Evolutionary conservation across 2,888 invertebrate genomes (phyloP), one percentile per base, ranked within the genome.

Genomic region (Alloscopus bannaensis): DNA sequence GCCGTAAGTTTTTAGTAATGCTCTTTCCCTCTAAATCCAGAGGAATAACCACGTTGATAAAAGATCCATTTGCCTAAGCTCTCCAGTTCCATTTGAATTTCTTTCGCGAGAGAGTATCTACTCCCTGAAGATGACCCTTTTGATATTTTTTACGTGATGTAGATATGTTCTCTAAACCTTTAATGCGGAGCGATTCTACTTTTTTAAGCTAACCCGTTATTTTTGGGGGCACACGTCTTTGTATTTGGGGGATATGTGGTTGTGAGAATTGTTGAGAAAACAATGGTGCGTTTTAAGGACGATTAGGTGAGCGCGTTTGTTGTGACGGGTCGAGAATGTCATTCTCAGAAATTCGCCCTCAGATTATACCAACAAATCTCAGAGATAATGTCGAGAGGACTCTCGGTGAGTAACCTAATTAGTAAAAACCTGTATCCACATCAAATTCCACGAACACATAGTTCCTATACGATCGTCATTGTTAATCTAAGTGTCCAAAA

Each of bases 181-280:
- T n/a, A n/a, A n/a, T n/a, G n/a, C n/a, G n/a, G n/a, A n/a, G n/a
- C n/a, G n/a, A n/a, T n/a, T n/a, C n/a, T n/a, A n/a, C n/a, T n/a
- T n/a, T n/a, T n/a, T n/a, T n/a, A n/a, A n/a, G n/a, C n/a, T 42
- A 72, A 72, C 72, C 72, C 72, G 72, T 72, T 72, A 72, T 20
- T 36, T 36, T 47, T 24, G 22, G 26, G 72, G 64, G 50, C 72
- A 72, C 72, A 72, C 72, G 40, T 52, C 52, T 3, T 52, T 52
- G 24, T 22, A 22, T 42, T 72, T 36, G 24, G 57, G 40, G 29
- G 45, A 26, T 29, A 16, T 57, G 60, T 18, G 50, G 52, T 40
- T 66, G n/a, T 68, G n/a, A 22, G 26, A 42, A 52, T 55, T 57
- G 64, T 55, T 72, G 52, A n/a, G n/a, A 72, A 50, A 20, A 57